Percentiles rank a stretch among this genome's conserved stretches.
These are phyloP conservation scores for Budorcas taxicolor DNA, from an alignment of 2,113 vertebrate genomes.

Conservation along the genomic window DNA sequence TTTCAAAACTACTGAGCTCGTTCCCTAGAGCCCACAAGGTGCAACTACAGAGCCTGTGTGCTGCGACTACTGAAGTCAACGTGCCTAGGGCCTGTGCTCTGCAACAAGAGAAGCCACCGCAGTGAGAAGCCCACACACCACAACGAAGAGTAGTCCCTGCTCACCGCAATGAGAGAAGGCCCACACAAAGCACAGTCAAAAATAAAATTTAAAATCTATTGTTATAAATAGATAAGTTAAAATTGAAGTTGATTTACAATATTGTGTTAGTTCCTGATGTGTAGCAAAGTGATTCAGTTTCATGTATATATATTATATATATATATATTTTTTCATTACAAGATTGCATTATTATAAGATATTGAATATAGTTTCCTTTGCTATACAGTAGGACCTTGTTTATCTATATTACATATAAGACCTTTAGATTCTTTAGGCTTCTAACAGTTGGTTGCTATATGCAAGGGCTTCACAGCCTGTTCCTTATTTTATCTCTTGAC, in stretches of 20 bases:
- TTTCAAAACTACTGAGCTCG: background rate
- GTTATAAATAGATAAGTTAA: background rate
- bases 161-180: background rate
- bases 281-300: background rate
- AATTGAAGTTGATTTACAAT: background rate
- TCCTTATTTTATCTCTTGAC: constrained; percentile 24
- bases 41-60: background rate
- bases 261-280: background rate
- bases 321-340: background rate
- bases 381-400: background rate
- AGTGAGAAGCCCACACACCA: background rate
- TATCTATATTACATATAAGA: background rate
- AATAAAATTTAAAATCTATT: background rate
- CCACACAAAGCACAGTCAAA: background rate
- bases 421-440: constrained; percentile 43
- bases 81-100: background rate
- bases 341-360: background rate
- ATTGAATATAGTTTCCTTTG: background rate
- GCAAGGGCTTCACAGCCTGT: constrained; percentile 29
- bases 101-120: background rate
- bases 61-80: background rate
- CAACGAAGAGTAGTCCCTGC: background rate
- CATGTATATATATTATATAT: background rate
- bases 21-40: background rate
- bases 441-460: constrained; percentile 29